Percentiles rank a stretch among this genome's conserved stretches.
phyloP scores from a whole-genome alignment of 2,797 vertebrate genomes.

The Graptemys geographica region DNA sequence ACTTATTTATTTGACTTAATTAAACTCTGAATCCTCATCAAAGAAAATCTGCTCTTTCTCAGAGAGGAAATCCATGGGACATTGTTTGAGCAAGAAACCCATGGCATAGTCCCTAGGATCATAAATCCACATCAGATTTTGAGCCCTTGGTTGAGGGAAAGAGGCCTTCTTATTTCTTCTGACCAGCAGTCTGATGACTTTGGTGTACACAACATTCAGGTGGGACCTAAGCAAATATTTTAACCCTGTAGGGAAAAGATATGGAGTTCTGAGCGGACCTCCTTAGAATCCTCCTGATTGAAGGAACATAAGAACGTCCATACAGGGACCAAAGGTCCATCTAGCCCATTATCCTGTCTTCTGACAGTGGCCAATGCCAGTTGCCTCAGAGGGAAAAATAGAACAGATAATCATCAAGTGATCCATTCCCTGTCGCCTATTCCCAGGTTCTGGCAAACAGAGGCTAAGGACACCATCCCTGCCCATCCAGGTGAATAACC shows the following conservation, averaged over 20 bases:
- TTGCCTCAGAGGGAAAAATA: too few species aligned
- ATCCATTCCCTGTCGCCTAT: too few species aligned
- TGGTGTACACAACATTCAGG: background rate
- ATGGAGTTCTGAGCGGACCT: background rate
- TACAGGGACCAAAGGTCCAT: too few species aligned
- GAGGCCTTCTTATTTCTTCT: background rate
- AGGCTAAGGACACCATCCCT: too few species aligned
- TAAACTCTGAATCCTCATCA: background rate
- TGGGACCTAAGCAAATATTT: background rate
- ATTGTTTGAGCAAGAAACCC: background rate
- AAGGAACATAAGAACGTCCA: background rate
- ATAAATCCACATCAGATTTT: background rate
- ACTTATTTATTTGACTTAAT: background rate
- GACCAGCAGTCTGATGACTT: background rate
- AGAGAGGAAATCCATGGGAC: fast-evolving
- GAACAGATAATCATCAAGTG: too few species aligned
- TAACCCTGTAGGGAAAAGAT: background rate
- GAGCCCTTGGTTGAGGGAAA: background rate
- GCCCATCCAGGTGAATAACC: too few species aligned
- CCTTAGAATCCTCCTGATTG: background rate
- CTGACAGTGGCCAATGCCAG: too few species aligned
- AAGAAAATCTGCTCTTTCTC: background rate
- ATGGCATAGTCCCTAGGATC: background rate
- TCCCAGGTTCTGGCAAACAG: too few species aligned
- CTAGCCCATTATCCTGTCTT: too few species aligned